phyloP scores from a whole-genome alignment of 2,797 vertebrate species.

The Lagorchestes hirsutus region DNA sequence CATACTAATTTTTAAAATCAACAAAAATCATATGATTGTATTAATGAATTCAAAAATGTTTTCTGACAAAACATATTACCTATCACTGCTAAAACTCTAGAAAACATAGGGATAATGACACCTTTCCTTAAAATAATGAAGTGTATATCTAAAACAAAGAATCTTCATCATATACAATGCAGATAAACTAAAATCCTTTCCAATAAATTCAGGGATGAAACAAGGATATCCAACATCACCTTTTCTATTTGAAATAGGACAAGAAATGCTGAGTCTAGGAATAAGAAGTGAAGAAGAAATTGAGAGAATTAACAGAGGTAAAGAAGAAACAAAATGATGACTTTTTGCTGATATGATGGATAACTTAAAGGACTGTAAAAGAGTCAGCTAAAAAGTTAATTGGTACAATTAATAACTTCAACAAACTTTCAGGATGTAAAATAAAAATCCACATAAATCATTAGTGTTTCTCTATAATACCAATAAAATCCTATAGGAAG shows the following conservation, averaged over 20 bases:
- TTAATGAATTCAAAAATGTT: not conserved
- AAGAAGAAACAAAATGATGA: not conserved
- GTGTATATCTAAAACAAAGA: not conserved
- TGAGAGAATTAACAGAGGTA: not conserved
- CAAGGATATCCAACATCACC: not conserved
- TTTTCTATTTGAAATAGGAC: not conserved
- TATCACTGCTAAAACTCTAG: not conserved
- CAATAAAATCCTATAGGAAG: not conserved
- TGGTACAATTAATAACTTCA: not conserved
- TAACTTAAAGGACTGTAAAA: not conserved
- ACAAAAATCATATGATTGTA: not conserved
- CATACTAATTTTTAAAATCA: not conserved
- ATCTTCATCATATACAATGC: not conserved
- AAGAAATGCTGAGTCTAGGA: not conserved
- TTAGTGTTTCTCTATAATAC: not conserved
- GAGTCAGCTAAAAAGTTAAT: not conserved
- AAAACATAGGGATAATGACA: not conserved
- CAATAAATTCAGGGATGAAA: not conserved
- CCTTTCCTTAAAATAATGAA: not conserved
- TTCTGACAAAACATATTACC: too few relatives aligned
- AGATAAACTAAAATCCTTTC: not conserved
- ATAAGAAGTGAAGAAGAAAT: not conserved
- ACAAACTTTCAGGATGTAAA: not conserved
- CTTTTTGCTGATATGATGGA: not conserved
- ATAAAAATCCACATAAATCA: not conserved